Evolutionary conservation across 2,888 invertebrate genomes (phyloP), one percentile per base, ranked within the genome.

Genomic region (Myathropa florea): DNA sequence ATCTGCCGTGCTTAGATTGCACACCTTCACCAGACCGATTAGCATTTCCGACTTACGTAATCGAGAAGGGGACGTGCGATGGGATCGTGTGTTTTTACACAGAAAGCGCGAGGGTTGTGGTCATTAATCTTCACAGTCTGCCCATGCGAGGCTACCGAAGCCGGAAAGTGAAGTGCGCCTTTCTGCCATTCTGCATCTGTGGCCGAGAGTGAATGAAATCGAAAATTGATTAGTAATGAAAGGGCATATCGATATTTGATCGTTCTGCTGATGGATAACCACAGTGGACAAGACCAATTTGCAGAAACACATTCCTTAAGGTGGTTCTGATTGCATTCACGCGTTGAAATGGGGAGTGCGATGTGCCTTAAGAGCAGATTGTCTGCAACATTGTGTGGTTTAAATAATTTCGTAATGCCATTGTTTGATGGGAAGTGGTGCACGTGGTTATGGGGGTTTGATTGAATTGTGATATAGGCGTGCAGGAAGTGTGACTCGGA

Each of bases 21-120:
- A 71, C 80, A 80, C 67, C 76, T 84, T 80, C 67, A 39, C 64
- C 70, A 60, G 18, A 61, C 33, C 84, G 76, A 76, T 80, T 84
- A 76, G 76, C 76, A 80, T 80, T 76, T 84, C 84, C 84, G 76
- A 76, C 84, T 84, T 84, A 67, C 70, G 65, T 67, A 76, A 80
- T 75, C 67, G 68, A 59, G 68, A 28, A 21, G 7, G 24, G 39
- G 30, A 24, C 18, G 26, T 14, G 18, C 18, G 53, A 63, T 63
- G 75, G 39, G n/a, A 18, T 18, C 36, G 64, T 18, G 28, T 21
- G 21, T 28, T 21, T 63, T 23, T 57, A 70, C 78, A 75, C 79
- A 57, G 78, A 80, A 84, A 71, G 57, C 67, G 46, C 21, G 28
- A 55, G 57, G 81, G 36, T 39, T 59, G 63, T 10, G 23, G 14